Percentiles rank a stretch among this genome's conserved stretches.
Conservation (phyloP, 2,113 vertebrate species). For the Micronisus gabar region DNA sequence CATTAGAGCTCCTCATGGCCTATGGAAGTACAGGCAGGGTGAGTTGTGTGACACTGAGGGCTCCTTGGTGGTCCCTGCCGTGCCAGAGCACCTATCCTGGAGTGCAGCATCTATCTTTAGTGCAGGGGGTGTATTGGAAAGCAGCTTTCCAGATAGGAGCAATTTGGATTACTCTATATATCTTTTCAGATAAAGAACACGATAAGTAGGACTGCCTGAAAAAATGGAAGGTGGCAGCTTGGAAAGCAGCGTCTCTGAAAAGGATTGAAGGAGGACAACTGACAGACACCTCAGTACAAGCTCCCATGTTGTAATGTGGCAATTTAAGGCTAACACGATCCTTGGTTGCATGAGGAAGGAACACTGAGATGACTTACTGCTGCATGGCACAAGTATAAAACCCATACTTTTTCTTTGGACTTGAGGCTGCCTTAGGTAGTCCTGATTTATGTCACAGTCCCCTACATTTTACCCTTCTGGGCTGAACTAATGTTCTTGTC, state of each 20-base stretch:
- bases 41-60: not conserved
- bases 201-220: not conserved
- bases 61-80: not conserved
- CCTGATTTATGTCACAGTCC: not conserved
- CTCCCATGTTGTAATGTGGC: not conserved
- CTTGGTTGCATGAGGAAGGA: not conserved
- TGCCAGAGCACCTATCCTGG: not conserved
- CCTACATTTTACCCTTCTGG: not conserved
- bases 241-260: not conserved
- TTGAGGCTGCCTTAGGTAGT: fast-evolving
- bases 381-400: not conserved
- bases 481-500: not conserved
- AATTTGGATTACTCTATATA: not conserved
- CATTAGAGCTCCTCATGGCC: not conserved
- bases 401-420: not conserved
- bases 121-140: not conserved
- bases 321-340: not conserved
- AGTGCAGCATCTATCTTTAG: not conserved
- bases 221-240: not conserved
- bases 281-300: not conserved
- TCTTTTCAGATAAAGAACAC: not conserved
- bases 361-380: not conserved
- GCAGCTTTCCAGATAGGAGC: not conserved
- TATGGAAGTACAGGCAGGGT: not conserved
- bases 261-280: not conserved